phyloP scores from a whole-genome alignment of 2,113 vertebrate genomes.

The Limnothrissa miodon region DNA sequence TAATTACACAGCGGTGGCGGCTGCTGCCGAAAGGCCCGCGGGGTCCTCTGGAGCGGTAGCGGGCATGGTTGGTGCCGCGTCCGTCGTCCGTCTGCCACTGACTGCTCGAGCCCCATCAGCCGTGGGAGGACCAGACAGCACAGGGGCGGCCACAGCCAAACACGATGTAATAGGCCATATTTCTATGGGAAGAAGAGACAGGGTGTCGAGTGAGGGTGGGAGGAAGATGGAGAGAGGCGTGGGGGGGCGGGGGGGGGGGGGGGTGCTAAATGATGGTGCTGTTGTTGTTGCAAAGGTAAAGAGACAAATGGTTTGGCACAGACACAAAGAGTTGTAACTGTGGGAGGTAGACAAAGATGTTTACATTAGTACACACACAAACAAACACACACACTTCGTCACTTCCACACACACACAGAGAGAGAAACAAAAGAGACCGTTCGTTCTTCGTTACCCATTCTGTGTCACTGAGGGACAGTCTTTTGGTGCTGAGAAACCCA shows the following conservation, averaged over 20 bases:
- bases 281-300: constrained; percentile 19
- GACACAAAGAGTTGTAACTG: not conserved
- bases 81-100: too few relatives aligned
- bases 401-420: not conserved
- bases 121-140: too few relatives aligned
- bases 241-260: not conserved
- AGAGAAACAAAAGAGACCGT: not conserved
- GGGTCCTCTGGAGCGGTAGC: constrained; percentile 35
- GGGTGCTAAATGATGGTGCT: not conserved
- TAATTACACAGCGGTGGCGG: too few relatives aligned
- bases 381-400: not conserved
- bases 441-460: not conserved
- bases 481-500: constrained; percentile 16
- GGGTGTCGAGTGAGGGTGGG: not conserved
- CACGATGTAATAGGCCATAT: not conserved
- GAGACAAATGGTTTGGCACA: not conserved
- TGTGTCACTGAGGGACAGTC: constrained; percentile 1
- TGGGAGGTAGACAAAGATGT: not conserved
- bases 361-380: not conserved
- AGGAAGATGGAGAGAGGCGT: not conserved
- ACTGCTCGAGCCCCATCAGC: too few relatives aligned
- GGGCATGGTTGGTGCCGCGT: not conserved
- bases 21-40: constrained; percentile 33
- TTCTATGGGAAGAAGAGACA: not conserved
- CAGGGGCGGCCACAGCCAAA: not conserved